Evolutionary conservation across 1,140 invertebrate species (phyloP).

Genomic region (Apis mellifera): DNA sequence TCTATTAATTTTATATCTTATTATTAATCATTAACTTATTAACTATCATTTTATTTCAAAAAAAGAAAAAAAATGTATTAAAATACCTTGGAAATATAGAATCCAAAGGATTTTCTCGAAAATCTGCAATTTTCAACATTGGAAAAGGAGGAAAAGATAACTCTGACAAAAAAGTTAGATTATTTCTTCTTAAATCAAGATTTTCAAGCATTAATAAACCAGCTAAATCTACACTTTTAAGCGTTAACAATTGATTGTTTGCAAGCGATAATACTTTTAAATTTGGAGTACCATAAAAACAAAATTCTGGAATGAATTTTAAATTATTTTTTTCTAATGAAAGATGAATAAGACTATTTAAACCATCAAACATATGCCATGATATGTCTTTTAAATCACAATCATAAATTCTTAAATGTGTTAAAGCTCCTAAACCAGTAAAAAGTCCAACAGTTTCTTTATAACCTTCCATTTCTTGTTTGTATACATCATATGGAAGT

Average conservation of each 20-base stretch:
- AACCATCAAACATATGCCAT: conserved; percentile 87
- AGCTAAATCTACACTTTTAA: conserved; percentile 86
- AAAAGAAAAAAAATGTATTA: background rate
- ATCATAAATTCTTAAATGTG: conserved; percentile 83
- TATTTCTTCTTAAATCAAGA: conserved; percentile 85
- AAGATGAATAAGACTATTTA: conserved; percentile 83
- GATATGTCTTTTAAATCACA: conserved; percentile 84
- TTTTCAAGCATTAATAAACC: conserved; percentile 85
- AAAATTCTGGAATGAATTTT: conserved; percentile 85
- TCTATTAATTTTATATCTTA: background rate
- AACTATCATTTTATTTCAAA: background rate
- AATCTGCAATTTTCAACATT: conserved; percentile 83
- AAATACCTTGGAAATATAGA: conserved; percentile 83
- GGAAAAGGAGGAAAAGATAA: conserved; percentile 87
- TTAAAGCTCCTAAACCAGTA: conserved; percentile 82
- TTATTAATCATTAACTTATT: too few species aligned
- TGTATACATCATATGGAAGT: conserved; percentile 85
- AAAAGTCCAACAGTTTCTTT: conserved; percentile 79
- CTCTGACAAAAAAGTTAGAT: conserved; percentile 86
- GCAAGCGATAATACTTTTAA: conserved; percentile 84
- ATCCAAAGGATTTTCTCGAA: conserved; percentile 86
- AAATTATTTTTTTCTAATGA: conserved; percentile 85
- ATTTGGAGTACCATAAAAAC: conserved; percentile 86
- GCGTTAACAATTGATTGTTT: conserved; percentile 83
- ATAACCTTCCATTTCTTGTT: conserved; percentile 81